Percentiles rank a stretch among this genome's conserved stretches.
These are phyloP conservation scores for Tenebrio molitor DNA, from an alignment of 1,140 invertebrate genomes.

Conservation along the genomic window DNA sequence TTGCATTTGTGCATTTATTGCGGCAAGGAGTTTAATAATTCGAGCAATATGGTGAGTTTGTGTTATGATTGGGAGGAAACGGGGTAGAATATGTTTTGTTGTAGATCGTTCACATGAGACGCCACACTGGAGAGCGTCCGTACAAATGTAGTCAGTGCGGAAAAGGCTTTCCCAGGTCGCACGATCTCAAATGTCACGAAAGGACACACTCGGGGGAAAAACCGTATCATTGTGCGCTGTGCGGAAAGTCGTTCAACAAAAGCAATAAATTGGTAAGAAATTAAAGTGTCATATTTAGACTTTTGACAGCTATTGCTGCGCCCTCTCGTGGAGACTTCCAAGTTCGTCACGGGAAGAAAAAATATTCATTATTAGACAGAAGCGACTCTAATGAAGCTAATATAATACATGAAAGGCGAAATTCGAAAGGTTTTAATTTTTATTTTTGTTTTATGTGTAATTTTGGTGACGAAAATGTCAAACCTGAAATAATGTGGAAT, in stretches of 20 bases:
- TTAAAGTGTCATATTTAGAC: too few species aligned
- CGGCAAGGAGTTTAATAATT: constrained; percentile 67
- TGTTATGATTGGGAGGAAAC: neutral
- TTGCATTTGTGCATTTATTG: constrained; percentile 68
- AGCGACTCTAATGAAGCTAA: too few species aligned
- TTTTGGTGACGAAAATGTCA: too few species aligned
- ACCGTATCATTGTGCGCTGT: constrained; percentile 72
- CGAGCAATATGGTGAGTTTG: constrained; percentile 64
- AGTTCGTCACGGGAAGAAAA: too few species aligned
- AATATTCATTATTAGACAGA: too few species aligned
- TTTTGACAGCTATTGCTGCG: too few species aligned
- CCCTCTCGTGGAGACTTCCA: too few species aligned
- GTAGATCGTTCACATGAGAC: constrained; percentile 70
- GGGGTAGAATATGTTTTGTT: constrained; percentile 44
- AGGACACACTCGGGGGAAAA: constrained; percentile 72
- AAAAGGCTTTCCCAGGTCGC: constrained; percentile 75
- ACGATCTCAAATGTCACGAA: constrained; percentile 73
- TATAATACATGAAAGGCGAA: too few species aligned
- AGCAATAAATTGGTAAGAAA: constrained; percentile 65
- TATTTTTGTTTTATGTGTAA: too few species aligned
- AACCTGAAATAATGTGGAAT: too few species aligned
- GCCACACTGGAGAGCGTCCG: constrained; percentile 74
- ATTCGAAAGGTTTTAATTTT: too few species aligned
- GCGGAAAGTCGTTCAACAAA: constrained; percentile 68
- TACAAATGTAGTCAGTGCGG: constrained; percentile 74